phyloP scores from a whole-genome alignment of 2,888 invertebrate genomes.

The Brassicogethes aeneus region DNA sequence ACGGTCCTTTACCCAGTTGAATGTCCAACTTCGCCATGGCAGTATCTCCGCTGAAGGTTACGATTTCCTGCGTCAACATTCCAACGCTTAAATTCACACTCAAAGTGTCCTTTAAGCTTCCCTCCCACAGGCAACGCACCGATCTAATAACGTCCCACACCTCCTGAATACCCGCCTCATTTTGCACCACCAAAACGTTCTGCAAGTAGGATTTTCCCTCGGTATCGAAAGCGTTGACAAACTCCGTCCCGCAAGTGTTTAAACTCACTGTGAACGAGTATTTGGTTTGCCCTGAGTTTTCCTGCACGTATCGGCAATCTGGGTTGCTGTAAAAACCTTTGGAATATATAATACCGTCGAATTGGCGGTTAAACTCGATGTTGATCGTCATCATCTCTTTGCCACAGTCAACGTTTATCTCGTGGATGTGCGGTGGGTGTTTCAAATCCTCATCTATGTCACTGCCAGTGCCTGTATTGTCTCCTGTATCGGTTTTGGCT shows the following conservation, averaged over 20 bases:
- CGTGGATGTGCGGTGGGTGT: constrained; percentile 69
- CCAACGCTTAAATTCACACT: constrained; percentile 68
- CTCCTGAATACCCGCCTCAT: constrained; percentile 65
- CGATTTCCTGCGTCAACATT: constrained; percentile 70
- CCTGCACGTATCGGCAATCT: constrained; percentile 63
- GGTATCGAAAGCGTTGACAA: constrained; percentile 67
- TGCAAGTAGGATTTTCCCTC: constrained; percentile 72
- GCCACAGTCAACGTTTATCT: constrained; percentile 66
- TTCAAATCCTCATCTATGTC: constrained; percentile 49
- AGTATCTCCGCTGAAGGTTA: constrained; percentile 78
- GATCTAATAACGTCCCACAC: constrained; percentile 73
- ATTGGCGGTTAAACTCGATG: constrained; percentile 66
- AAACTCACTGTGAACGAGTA: constrained; percentile 67
- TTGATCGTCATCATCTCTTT: constrained; percentile 78
- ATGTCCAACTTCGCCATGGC: constrained; percentile 72
- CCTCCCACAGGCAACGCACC: constrained; percentile 75
- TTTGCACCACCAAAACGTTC: constrained; percentile 68
- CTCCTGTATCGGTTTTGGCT: constrained; percentile 11
- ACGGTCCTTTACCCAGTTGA: constrained; percentile 67
- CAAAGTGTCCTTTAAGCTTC: constrained; percentile 65
- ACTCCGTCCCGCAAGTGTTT: constrained; percentile 70
- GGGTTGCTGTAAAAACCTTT: constrained; percentile 63
- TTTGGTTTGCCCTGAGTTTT: constrained; percentile 58
- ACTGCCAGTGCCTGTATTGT: constrained; percentile 12
- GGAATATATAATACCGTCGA: constrained; percentile 72